phyloP scores from a whole-genome alignment of 2,888 invertebrate species.

The Agonum fuliginosum region DNA sequence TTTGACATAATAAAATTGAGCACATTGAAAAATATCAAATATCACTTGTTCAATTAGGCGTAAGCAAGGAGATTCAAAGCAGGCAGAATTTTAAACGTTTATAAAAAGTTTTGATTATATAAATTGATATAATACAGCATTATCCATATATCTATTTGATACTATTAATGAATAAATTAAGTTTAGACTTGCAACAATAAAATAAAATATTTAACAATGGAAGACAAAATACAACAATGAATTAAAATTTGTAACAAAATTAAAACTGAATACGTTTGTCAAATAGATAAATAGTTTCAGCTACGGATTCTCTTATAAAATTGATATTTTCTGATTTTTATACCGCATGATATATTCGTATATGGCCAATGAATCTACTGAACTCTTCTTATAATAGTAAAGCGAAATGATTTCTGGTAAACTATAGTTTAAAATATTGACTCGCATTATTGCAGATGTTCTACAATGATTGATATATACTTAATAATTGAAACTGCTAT shows the following conservation, averaged over 20 bases:
- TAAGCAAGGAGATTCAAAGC: conserved; percentile 7
- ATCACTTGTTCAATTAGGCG: neutral
- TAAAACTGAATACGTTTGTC: neutral
- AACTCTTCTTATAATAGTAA: neutral
- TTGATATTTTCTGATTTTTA: conserved; percentile 45
- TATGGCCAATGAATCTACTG: conserved; percentile 39
- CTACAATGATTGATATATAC: conserved; percentile 47
- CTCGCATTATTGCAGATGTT: conserved; percentile 50
- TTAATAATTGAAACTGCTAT: conserved; percentile 47
- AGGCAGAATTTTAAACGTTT: neutral
- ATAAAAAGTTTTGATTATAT: conserved; percentile 3
- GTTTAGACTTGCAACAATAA: too few relatives aligned
- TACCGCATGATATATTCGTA: conserved; percentile 29
- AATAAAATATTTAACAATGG: neutral
- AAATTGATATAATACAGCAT: conserved; percentile 7
- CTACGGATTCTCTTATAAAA: neutral
- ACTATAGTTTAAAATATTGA: conserved; percentile 51
- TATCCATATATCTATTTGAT: neutral
- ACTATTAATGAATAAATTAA: too few relatives aligned
- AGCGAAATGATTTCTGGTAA: conserved; percentile 39
- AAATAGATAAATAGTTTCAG: conserved; percentile 1
- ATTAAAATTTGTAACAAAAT: neutral
- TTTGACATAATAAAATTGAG: conserved; percentile 33
- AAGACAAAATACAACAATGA: neutral
- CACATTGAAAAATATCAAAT: conserved; percentile 8